phyloP scores from a whole-genome alignment of 1,140 invertebrate species.

The Phocides pigmalion region DNA sequence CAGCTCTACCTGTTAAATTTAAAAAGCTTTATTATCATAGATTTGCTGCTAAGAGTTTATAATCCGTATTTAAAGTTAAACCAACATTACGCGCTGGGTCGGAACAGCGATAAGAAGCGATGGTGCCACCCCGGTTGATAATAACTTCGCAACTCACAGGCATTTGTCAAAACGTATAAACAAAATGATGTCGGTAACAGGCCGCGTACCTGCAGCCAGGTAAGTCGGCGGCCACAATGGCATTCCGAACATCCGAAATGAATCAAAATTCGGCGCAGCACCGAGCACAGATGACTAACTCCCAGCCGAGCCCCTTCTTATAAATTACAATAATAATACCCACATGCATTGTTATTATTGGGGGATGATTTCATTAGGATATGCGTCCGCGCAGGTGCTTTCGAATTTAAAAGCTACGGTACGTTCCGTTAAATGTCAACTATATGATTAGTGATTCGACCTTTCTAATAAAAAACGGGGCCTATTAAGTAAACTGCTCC shows the following conservation, averaged over 20 bases:
- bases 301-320: slow-evolving; percentile 45
- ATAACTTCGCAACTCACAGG: slow-evolving; percentile 55
- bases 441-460: slow-evolving; percentile 46
- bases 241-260: slow-evolving; percentile 78
- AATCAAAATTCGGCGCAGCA: slow-evolving; percentile 66
- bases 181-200: slow-evolving; percentile 50
- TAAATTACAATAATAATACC: slow-evolving; percentile 73
- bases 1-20: too few species aligned
- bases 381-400: slow-evolving; percentile 53
- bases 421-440: slow-evolving; percentile 49
- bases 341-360: slow-evolving; percentile 60
- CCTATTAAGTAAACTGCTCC: slow-evolving; percentile 23
- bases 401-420: slow-evolving; percentile 27
- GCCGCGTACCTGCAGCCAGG: slow-evolving; percentile 60
- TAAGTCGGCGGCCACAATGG: slow-evolving; percentile 67
- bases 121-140: slow-evolving; percentile 58
- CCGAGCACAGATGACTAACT: slow-evolving; percentile 48
- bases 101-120: slow-evolving; percentile 21
- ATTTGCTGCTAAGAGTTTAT: background rate
- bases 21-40: background rate
- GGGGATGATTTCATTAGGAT: slow-evolving; percentile 67
- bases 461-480: slow-evolving; percentile 29
- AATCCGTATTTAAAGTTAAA: slow-evolving; percentile 17
- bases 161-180: slow-evolving; percentile 74
- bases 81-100: slow-evolving; percentile 1